phyloP scores from a whole-genome alignment of 2,888 invertebrate species.

The Oligia strigilis region DNA sequence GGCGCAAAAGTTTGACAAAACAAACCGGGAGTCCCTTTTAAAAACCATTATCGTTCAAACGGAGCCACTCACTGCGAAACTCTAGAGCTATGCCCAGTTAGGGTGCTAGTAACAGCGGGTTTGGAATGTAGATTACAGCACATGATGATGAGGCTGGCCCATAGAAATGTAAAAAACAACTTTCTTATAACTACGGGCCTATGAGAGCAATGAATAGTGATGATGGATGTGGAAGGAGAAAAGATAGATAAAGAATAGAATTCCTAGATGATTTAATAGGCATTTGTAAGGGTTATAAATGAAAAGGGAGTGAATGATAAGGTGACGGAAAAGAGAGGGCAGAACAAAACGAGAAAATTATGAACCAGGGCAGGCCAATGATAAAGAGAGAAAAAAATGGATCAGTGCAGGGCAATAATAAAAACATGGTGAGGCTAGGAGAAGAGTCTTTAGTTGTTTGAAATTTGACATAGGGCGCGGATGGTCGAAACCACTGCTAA shows the following conservation, averaged over 20 bases:
- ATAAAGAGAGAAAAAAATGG: not conserved
- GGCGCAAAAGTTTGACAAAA: constrained; percentile 65
- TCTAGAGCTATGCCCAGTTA: constrained; percentile 69
- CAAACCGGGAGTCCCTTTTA: constrained; percentile 74
- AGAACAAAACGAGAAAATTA: not conserved
- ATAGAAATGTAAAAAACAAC: too few relatives aligned
- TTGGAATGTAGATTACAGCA: not conserved
- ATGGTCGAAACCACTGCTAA: not conserved
- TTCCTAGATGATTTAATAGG: too few relatives aligned
- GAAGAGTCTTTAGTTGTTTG: not conserved
- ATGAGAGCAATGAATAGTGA: not conserved
- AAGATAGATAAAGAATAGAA: not conserved
- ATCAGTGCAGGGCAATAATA: rapidly evolving
- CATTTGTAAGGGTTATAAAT: too few relatives aligned
- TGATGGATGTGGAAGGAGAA: not conserved
- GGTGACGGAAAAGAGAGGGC: too few relatives aligned
- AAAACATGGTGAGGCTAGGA: not conserved
- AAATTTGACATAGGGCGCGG: not conserved
- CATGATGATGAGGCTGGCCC: not conserved
- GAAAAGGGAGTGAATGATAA: too few relatives aligned
- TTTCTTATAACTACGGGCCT: not conserved
- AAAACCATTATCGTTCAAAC: constrained; percentile 81
- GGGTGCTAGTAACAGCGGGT: constrained; percentile 63
- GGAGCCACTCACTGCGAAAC: constrained; percentile 79
- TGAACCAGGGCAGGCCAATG: rapidly evolving